These are phyloP conservation scores for Lepidurus arcticus DNA, from an alignment of 1,140 invertebrate genomes.

Conservation along the genomic window DNA sequence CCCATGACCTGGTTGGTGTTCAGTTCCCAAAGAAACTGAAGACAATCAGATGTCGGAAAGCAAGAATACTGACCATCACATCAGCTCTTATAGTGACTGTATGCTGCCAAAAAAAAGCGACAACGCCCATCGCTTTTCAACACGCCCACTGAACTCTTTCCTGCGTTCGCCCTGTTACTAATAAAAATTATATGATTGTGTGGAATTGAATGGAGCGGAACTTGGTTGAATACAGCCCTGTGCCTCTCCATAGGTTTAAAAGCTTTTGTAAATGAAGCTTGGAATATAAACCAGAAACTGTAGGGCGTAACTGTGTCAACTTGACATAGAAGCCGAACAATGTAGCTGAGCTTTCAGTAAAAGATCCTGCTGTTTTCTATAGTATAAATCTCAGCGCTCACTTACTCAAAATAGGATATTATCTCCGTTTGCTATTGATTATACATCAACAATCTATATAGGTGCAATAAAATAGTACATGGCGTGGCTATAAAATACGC, in stretches of 20 bases:
- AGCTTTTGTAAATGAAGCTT: not conserved
- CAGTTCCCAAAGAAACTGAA: conserved; percentile 12
- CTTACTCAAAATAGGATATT: not conserved
- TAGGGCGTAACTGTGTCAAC: conserved; percentile 1
- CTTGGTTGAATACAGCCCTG: not conserved
- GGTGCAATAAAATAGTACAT: not conserved
- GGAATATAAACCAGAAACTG: not conserved
- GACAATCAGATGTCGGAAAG: conserved; percentile 5
- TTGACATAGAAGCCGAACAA: not conserved
- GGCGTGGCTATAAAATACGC: not conserved
- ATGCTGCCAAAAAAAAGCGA: conserved; percentile 21
- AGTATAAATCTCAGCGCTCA: too few species aligned
- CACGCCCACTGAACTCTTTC: conserved; percentile 3
- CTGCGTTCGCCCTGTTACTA: not conserved
- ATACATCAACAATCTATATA: not conserved
- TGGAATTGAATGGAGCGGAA: conserved; percentile 14
- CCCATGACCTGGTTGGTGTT: conserved; percentile 9
- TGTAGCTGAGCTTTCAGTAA: too few species aligned
- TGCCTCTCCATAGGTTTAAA: not conserved
- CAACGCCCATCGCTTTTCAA: not conserved
- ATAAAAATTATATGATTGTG: conserved; percentile 10
- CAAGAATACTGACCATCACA: not conserved
- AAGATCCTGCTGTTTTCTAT: too few species aligned
- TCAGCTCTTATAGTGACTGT: not conserved
- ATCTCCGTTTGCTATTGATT: not conserved